These are phyloP conservation scores for Augochlora pura DNA, from an alignment of 1,140 invertebrate genomes.

Conservation along the genomic window DNA sequence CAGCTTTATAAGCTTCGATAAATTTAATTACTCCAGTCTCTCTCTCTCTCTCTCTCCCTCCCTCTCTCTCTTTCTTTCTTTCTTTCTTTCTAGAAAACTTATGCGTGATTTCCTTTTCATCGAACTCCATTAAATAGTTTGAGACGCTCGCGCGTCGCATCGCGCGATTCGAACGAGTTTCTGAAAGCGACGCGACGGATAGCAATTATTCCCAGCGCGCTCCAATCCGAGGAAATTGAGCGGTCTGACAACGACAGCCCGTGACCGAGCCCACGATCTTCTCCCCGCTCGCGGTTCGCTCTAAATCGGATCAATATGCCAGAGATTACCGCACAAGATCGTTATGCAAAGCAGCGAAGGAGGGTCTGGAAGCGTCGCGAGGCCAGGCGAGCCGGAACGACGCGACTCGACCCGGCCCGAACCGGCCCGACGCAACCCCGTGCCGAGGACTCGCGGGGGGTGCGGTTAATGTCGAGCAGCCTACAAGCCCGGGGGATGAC, in stretches of 20 bases:
- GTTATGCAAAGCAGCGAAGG: conserved; percentile 76
- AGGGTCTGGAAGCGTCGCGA: conserved; percentile 46
- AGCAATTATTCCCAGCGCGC: not conserved
- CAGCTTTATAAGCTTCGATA: conserved; percentile 55
- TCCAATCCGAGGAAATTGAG: conserved; percentile 15
- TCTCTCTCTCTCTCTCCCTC: no score
- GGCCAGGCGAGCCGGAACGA: not conserved
- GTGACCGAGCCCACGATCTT: conserved; percentile 59
- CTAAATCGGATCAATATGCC: conserved; percentile 77
- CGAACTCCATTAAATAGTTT: conserved; percentile 4
- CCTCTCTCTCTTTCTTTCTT: no score
- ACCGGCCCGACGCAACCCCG: no score
- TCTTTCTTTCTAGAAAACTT: not conserved
- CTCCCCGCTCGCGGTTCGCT: conserved; percentile 13
- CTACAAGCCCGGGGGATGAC: conserved; percentile 67
- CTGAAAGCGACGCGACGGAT: not conserved
- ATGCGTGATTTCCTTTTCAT: conserved; percentile 39
- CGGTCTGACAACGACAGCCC: conserved; percentile 18
- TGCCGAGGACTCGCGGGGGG: conserved; percentile 66
- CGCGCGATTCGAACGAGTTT: not conserved
- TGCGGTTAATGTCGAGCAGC: conserved; percentile 75
- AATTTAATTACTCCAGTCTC: conserved; percentile 51
- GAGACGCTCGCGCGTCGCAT: not conserved
- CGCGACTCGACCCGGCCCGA: conserved; percentile 18
- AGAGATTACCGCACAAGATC: conserved; percentile 77